Evolutionary conservation across 2,888 invertebrate species (phyloP).

Genomic region (Drosophila sordidula): DNA sequence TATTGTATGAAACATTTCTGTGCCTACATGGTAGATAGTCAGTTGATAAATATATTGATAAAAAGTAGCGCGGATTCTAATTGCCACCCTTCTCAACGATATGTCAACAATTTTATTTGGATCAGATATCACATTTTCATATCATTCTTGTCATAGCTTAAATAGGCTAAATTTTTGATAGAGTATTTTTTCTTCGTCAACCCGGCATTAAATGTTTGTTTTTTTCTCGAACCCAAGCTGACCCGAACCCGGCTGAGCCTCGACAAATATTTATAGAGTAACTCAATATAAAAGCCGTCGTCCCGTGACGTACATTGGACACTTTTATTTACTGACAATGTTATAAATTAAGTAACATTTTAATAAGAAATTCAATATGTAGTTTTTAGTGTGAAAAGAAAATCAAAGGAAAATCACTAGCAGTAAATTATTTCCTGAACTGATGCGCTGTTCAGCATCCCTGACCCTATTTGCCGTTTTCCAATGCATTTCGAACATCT

Average conservation of each 20-base stretch:
- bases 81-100: no score
- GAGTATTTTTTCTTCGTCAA: background rate
- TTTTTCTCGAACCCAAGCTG: slow-evolving; percentile 37
- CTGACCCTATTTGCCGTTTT: background rate
- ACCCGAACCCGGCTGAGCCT: slow-evolving; percentile 12
- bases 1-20: background rate
- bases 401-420: background rate
- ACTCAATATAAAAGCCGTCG: slow-evolving; percentile 24
- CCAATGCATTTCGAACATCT: slow-evolving; percentile 30
- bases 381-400: background rate
- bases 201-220: slow-evolving; percentile 21
- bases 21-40: background rate
- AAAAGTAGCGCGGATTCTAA: no score
- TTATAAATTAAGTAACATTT: slow-evolving; percentile 30
- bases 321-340: slow-evolving; percentile 40
- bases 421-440: slow-evolving; percentile 7
- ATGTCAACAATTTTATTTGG: no score
- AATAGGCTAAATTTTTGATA: no score
- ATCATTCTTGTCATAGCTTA: background rate
- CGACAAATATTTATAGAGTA: slow-evolving; percentile 57
- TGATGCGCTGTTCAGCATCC: background rate
- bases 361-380: slow-evolving; percentile 28
- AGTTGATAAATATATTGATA: no score
- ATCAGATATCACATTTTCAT: background rate
- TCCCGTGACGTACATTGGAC: slow-evolving; percentile 6